These are phyloP conservation scores for Bufotes viridis DNA, from an alignment of 2,797 vertebrate species.

Conservation along the genomic window DNA sequence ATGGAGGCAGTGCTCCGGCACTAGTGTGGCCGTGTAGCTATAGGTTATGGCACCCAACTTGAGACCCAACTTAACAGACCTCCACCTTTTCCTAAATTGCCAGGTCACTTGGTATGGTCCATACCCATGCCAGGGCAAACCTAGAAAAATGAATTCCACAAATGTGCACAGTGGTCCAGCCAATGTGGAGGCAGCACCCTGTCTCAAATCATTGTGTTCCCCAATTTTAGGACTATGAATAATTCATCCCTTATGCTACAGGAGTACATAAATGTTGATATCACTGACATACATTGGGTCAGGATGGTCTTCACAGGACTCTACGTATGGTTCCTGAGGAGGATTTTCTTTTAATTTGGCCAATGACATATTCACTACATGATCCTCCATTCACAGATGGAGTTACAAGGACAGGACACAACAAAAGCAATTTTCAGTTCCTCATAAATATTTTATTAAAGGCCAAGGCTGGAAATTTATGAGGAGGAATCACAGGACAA, in stretches of 20 bases:
- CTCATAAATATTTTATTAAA: conserved; percentile 49
- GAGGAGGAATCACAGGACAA: conserved; percentile 20
- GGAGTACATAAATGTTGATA: neutral
- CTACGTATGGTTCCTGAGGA: neutral
- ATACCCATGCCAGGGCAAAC: neutral
- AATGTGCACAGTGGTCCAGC: neutral
- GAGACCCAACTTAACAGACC: neutral
- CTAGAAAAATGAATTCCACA: neutral
- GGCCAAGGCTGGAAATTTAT: conserved; percentile 12
- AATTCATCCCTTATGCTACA: neutral
- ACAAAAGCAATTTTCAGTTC: conserved; percentile 51
- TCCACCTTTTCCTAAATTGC: neutral
- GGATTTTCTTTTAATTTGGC: neutral
- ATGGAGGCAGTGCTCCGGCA: too few relatives aligned
- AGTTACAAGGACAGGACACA: conserved; percentile 53
- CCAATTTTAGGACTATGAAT: neutral
- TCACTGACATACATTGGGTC: neutral
- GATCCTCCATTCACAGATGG: conserved; percentile 47
- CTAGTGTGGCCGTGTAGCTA: too few relatives aligned
- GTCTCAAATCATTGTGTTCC: neutral
- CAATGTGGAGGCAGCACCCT: neutral
- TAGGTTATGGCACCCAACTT: neutral
- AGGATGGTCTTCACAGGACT: neutral
- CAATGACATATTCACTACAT: neutral
- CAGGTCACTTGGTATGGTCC: neutral